Evolutionary conservation across 2,888 invertebrate species (phyloP).

Genomic region (Pandemis cinnamomeana): DNA sequence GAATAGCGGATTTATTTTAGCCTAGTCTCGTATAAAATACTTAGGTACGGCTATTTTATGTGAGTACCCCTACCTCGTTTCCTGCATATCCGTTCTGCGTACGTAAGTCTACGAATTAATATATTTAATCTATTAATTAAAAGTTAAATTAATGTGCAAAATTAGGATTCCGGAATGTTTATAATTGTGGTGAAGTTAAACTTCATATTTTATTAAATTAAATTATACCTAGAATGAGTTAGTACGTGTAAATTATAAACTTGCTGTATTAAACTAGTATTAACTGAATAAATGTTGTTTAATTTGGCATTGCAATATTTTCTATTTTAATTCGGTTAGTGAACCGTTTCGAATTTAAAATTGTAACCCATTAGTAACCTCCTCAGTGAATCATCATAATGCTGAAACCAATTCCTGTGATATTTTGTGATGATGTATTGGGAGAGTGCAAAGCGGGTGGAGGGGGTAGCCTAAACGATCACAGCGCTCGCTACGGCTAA

Average conservation of each 20-base stretch:
- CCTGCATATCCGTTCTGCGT: slow-evolving; percentile 60
- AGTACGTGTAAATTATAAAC: slow-evolving; percentile 74
- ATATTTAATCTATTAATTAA: slow-evolving; percentile 49
- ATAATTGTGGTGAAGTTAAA: slow-evolving; percentile 69
- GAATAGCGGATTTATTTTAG: slow-evolving; percentile 17
- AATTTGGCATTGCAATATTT: slow-evolving; percentile 46
- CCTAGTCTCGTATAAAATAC: slow-evolving; percentile 41
- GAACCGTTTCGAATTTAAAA: neutral
- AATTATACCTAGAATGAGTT: slow-evolving; percentile 59
- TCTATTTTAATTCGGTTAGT: neutral
- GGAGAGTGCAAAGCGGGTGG: no score
- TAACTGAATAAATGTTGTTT: slow-evolving; percentile 63
- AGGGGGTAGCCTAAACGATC: no score
- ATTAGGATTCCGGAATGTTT: slow-evolving; percentile 55
- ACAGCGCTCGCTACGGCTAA: no score
- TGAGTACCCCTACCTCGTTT: slow-evolving; percentile 60
- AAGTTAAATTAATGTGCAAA: slow-evolving; percentile 51
- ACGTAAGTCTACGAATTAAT: slow-evolving; percentile 36
- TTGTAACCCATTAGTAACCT: neutral
- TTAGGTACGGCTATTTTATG: slow-evolving; percentile 29
- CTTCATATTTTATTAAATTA: slow-evolving; percentile 70
- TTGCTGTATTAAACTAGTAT: slow-evolving; percentile 80
- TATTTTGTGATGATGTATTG: no score
- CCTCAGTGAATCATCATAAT: neutral
- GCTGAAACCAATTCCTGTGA: no score